Conservation (phyloP, 2,888 invertebrate genomes). For the Xylota segnis region DNA sequence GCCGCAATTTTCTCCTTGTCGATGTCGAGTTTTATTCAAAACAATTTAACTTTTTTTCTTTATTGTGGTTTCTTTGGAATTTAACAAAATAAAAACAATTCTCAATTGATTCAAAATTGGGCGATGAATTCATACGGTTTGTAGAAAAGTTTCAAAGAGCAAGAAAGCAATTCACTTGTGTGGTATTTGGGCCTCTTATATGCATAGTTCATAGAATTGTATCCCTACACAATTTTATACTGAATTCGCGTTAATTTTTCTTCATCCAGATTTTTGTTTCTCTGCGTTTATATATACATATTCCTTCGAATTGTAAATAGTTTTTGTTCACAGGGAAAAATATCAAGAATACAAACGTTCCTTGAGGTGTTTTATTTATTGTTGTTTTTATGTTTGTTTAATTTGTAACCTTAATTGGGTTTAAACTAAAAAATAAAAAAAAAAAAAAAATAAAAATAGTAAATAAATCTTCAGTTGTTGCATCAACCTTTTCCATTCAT, state of each 20-base stretch:
- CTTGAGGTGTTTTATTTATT: slow-evolving; percentile 56
- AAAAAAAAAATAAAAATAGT: slow-evolving; percentile 42
- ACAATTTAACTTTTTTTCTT: neutral
- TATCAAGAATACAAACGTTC: slow-evolving; percentile 25
- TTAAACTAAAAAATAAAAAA: slow-evolving; percentile 43
- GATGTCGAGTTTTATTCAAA: neutral
- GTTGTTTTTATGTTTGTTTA: slow-evolving; percentile 69
- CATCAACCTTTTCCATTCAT: slow-evolving; percentile 77
- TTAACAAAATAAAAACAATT: slow-evolving; percentile 25
- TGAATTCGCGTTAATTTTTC: slow-evolving; percentile 61
- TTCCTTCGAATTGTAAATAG: slow-evolving; percentile 70
- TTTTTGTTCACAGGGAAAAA: slow-evolving; percentile 47
- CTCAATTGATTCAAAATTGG: slow-evolving; percentile 67
- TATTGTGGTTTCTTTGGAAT: slow-evolving; percentile 10
- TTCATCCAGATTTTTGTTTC: slow-evolving; percentile 52
- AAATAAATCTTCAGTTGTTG: slow-evolving; percentile 70
- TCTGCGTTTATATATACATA: slow-evolving; percentile 42
- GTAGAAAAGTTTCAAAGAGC: slow-evolving; percentile 64
- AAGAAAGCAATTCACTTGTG: slow-evolving; percentile 69
- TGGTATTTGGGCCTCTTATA: slow-evolving; percentile 70
- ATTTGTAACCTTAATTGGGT: slow-evolving; percentile 68
- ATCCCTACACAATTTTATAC: slow-evolving; percentile 42
- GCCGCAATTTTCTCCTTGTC: slow-evolving; percentile 10
- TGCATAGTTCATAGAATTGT: slow-evolving; percentile 49
- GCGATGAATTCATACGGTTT: slow-evolving; percentile 77